Base-by-base conservation (phyloP, 2,888 invertebrate genomes). In the Mallateleia sp. region DNA sequence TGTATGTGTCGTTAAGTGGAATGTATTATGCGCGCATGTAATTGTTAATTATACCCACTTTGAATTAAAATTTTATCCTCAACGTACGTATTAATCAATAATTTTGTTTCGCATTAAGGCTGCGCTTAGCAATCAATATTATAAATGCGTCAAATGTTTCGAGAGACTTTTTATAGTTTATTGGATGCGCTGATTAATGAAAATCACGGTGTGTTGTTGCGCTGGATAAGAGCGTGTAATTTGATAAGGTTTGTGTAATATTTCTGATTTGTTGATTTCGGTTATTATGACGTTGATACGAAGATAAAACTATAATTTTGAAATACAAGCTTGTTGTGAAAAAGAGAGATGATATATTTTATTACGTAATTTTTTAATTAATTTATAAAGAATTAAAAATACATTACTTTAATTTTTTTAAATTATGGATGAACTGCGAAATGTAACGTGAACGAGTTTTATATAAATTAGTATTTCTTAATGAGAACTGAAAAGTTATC, bases 41-140 rank as follows among this genome's bases (percentile, higher is more conserved):
- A 82, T 69, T 75, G 69, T 75, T 82, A 82, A 82, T 82, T 82
- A 82, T 38, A 58, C 9, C 42, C 56, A 62, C 42, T 38, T 67
- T 56, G 34, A 74, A 82, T 82, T 74, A 82, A 82, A 67, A 58
- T 74, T 82, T 50, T 60, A 64, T 74, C 60, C 52, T 67, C 67
- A 58, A 50, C 67, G 54, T 20, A 20, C 56, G 62, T 74, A 74
- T 74, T 82, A 82, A 82, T 82, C 81, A 67, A 67, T 58, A 52
- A 74, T 74, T 82, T 82, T 67, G 56, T 82, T 74, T 82, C 60
- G 52, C 52, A 60, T 74, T 74, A 67, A 66, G 56, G 9, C 24
- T 24, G 28, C 20, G 52, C 67, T 34, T 24, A 56, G 74, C 50
- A 67, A 82, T 82, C 60, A 50, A 74, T 67, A 52, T 74, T 50